phyloP scores from a whole-genome alignment of 2,113 vertebrate genomes.

The Suricata suricatta region DNA sequence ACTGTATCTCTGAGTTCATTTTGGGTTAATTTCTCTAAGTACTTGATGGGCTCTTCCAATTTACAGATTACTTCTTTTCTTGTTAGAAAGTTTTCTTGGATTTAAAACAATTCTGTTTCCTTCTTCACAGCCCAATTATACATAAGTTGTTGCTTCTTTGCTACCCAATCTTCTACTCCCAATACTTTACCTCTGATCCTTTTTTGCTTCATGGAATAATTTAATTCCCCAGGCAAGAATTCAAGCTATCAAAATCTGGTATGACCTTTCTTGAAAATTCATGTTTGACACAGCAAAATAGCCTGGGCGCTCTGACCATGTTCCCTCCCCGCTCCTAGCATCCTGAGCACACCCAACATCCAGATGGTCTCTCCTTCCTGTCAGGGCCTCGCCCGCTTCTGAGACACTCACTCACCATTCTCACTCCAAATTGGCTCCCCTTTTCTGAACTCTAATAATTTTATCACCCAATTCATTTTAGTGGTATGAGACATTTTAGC shows the following conservation, averaged over 20 bases:
- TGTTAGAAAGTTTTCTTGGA: neutral
- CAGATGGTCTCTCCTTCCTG: neutral
- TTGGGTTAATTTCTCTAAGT: neutral
- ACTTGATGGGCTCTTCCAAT: neutral
- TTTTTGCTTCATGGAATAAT: neutral
- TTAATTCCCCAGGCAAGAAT: neutral
- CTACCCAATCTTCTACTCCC: neutral
- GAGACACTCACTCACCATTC: neutral
- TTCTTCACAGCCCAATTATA: neutral
- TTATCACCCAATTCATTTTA: neutral
- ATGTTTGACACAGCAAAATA: neutral
- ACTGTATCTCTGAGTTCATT: neutral
- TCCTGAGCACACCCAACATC: neutral
- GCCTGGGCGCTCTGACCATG: neutral
- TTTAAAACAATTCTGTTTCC: neutral
- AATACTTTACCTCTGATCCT: neutral
- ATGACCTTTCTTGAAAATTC: neutral
- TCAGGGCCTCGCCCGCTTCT: neutral
- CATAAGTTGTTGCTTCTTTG: neutral
- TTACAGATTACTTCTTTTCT: neutral
- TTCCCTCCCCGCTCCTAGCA: too few species aligned
- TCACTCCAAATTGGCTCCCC: neutral
- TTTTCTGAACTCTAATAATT: slow-evolving; percentile 21
- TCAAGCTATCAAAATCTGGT: neutral
- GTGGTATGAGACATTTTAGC: neutral